Base-by-base conservation (phyloP, 2,888 invertebrate species). In the Drosophila subsilvestris region DNA sequence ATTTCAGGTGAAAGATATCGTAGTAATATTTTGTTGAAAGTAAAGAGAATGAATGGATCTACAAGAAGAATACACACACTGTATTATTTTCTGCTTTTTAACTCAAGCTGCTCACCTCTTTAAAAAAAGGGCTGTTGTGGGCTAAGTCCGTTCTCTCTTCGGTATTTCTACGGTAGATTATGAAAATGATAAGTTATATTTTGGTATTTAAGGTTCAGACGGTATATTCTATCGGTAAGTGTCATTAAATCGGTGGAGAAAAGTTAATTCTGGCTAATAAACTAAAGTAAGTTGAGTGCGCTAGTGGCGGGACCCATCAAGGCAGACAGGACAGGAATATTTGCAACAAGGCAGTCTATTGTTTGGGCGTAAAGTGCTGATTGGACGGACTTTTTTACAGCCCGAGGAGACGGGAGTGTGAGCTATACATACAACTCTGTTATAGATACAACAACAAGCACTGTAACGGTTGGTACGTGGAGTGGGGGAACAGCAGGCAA, bases 401-500 rank as follows among this genome's bases (percentile, higher is more conserved):
- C 76, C 79, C 82, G 70, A 56, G 80, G 75, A 50, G 75, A 60
- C 58, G 49, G 67, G 73, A 60, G 49, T 60, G 47, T 74, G 61
- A 63, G 43, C 65, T 63, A 49, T 55, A 76, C 73, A 80, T 86
- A 83, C 83, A 66, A 81, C 87, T 78, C 81, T 83, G 85, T 85
- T 83, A 83, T 83, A 83, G 83, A 83, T 85, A 83, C 83, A 83
- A 87, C 83, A 83, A 83, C 83, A 83, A 86, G 74, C 58, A 25
- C 42, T 12, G 49, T 61, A 45, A 18, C 27, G 73, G 49, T 62
- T 44, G 57, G 51, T 58, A 70, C 54, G 75, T 44, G 69, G 60
- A 67, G 60, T n/a, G n/a, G 47, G 57, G 73, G 61, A 74, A 59
- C 63, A 56, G 50, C 68, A 59, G 48, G 69, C 58, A 68, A 59